Conservation (phyloP, 2,113 vertebrate genomes). For the Ctenodactylus gundi region DNA sequence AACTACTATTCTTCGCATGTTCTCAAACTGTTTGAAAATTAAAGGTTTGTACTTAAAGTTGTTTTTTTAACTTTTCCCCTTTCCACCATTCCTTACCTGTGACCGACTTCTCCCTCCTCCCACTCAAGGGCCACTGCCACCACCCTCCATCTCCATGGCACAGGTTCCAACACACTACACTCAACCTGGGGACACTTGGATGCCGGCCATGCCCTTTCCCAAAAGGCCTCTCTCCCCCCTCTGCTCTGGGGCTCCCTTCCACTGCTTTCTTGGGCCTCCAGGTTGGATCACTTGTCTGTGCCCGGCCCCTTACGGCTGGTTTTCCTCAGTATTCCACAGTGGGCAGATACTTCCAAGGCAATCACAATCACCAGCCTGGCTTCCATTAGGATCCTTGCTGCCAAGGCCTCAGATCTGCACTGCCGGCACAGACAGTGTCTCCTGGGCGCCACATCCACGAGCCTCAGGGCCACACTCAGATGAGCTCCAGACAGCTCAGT, state of each 20-base stretch:
- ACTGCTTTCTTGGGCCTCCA: background rate
- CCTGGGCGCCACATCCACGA: background rate
- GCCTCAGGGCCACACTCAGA: background rate
- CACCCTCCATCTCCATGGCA: background rate
- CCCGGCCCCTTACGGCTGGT: background rate
- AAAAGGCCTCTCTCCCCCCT: background rate
- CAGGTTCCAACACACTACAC: fast-evolving
- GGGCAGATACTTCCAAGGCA: background rate
- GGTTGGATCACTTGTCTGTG: background rate
- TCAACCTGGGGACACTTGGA: background rate
- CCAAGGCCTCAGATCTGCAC: fast-evolving
- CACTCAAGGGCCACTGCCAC: background rate
- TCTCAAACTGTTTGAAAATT: background rate
- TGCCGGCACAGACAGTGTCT: background rate
- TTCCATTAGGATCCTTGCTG: background rate
- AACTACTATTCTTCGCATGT: background rate
- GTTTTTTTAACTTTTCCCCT: background rate
- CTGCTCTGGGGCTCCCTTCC: background rate
- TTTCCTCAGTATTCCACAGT: background rate
- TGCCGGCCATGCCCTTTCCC: background rate
- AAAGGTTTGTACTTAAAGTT: background rate
- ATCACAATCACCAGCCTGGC: background rate
- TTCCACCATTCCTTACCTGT: background rate
- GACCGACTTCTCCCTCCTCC: background rate
- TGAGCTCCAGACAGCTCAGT: background rate